These are phyloP conservation scores for Porites rus DNA, from an alignment of 92 coral and sea anemone species.

Conservation along the genomic window DNA sequence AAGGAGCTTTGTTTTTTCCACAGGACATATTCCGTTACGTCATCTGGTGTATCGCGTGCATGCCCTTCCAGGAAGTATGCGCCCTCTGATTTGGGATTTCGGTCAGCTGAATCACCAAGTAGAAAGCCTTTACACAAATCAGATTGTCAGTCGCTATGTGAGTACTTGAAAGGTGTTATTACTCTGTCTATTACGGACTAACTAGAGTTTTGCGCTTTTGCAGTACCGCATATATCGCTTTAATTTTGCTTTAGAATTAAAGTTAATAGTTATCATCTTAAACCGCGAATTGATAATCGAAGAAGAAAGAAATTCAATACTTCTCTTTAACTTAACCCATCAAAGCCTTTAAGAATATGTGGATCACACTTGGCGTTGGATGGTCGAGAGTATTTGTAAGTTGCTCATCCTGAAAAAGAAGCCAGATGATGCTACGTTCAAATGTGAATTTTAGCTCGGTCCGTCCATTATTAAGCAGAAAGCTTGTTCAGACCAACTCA, in stretches of 20 bases:
- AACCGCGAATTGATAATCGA: too few species aligned
- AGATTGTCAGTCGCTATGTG: constrained; percentile 84
- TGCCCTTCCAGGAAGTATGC: constrained; percentile 90
- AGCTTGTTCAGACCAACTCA: too few species aligned
- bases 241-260: too few species aligned
- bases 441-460: too few species aligned
- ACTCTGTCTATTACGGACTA: not conserved
- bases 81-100: constrained; percentile 92
- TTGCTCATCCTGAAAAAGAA: too few species aligned
- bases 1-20: not conserved
- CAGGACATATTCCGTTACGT: constrained; percentile 88
- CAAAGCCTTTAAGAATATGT: not conserved
- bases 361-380: too few species aligned
- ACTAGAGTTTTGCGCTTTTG: too few species aligned
- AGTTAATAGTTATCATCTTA: too few species aligned
- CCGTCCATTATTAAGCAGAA: too few species aligned
- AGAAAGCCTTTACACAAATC: constrained; percentile 79
- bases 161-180: constrained; percentile 13
- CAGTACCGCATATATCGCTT: not conserved
- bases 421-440: too few species aligned
- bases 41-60: constrained; percentile 94
- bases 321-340: not conserved
- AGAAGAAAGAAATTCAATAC: not conserved
- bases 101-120: constrained; percentile 86
- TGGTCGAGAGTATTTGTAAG: too few species aligned